Evolutionary conservation across 1,140 invertebrate species (phyloP).

Genomic region (Ladona fulva): DNA sequence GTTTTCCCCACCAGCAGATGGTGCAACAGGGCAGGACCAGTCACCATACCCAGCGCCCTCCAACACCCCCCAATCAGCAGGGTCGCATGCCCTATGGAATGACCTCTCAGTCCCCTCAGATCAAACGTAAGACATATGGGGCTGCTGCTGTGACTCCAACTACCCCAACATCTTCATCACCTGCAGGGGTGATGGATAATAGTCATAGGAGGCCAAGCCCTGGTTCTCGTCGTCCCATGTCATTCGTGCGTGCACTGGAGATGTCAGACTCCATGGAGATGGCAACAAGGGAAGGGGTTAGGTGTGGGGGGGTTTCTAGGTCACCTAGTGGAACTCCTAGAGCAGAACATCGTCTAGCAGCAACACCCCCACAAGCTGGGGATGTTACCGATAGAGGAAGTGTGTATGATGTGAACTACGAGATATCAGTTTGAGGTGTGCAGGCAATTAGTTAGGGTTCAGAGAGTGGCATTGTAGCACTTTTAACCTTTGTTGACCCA

Average conservation of each 20-base stretch:
- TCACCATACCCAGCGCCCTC: conserved; percentile 14
- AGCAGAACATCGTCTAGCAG: conserved; percentile 16
- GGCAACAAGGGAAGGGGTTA: conserved; percentile 30
- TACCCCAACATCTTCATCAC: conserved; percentile 32
- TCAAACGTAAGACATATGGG: conserved; percentile 46
- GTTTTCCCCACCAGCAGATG: conserved; percentile 30
- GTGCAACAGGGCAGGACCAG: conserved; percentile 23
- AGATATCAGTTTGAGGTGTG: conserved; percentile 66
- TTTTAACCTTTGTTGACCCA: too few relatives aligned
- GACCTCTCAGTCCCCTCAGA: conserved; percentile 44
- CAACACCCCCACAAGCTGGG: conserved; percentile 19
- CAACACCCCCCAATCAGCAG: conserved; percentile 34
- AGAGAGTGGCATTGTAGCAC: too few relatives aligned
- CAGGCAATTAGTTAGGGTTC: background rate
- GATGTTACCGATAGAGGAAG: conserved; percentile 62
- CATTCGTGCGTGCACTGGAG: conserved; percentile 83
- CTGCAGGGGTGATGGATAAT: conserved; percentile 16
- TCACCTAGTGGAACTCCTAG: conserved; percentile 24
- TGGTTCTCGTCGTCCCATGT: conserved; percentile 62
- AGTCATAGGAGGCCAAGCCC: conserved; percentile 33
- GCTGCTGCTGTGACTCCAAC: conserved; percentile 37
- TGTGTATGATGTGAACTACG: conserved; percentile 92
- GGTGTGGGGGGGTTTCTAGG: background rate
- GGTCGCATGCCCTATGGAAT: background rate
- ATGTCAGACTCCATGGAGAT: conserved; percentile 78